phyloP scores from a whole-genome alignment of 2,113 vertebrate genomes.

The Quiscalus mexicanus region DNA sequence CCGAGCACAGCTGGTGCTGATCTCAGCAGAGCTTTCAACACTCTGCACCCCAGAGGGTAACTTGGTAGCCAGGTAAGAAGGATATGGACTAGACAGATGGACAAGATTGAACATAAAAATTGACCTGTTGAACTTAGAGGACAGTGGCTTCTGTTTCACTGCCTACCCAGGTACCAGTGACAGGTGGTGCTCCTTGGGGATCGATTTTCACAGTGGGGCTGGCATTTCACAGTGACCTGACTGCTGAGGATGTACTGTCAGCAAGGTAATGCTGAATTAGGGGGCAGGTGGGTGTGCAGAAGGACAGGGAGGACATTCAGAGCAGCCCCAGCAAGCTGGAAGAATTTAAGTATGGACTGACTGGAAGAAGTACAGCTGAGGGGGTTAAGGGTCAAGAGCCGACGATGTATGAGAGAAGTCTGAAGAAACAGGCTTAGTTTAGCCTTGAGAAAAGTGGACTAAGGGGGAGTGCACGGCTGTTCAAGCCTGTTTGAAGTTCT shows the following conservation, averaged over 20 bases:
- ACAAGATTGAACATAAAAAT: neutral
- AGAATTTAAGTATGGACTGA: neutral
- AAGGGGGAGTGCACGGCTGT: neutral
- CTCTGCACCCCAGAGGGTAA: neutral
- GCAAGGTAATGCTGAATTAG: neutral
- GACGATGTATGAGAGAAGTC: neutral
- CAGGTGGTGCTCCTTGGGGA: neutral
- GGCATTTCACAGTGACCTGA: neutral
- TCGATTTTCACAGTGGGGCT: rapidly evolving
- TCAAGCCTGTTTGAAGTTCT: neutral
- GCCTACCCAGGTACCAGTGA: neutral
- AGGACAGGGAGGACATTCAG: neutral
- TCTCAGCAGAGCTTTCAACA: neutral
- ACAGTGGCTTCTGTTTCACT: neutral
- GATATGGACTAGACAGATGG: neutral
- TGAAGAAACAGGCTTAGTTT: neutral
- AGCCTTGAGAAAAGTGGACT: neutral
- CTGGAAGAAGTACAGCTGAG: neutral
- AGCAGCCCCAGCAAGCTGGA: neutral
- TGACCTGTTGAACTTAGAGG: neutral
- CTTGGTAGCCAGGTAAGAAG: too few species aligned
- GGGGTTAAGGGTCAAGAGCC: neutral
- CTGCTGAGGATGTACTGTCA: neutral
- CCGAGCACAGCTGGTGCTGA: rapidly evolving
- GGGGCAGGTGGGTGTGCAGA: neutral